Percentiles rank a stretch among this genome's conserved stretches.
Evolutionary conservation across 2,888 invertebrate species (phyloP).

Genomic region (Carpatolechia fugitivella): DNA sequence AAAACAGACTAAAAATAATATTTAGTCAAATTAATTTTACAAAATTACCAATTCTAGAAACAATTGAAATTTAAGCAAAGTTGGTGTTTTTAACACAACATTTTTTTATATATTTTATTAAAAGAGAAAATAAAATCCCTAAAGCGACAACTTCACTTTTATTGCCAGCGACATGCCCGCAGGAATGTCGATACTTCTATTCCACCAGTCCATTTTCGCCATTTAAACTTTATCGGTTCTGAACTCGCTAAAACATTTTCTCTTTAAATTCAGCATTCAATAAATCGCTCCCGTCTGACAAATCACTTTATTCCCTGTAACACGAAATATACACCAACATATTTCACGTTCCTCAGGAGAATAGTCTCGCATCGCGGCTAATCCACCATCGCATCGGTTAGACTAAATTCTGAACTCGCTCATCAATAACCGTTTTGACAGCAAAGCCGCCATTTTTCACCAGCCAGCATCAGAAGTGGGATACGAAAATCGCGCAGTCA

Average conservation of each 20-base stretch:
- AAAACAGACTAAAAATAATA: too few species aligned
- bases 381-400: slow-evolving; percentile 53
- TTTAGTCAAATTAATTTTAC: too few species aligned
- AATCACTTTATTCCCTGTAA: slow-evolving; percentile 14
- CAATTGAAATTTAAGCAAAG: too few species aligned
- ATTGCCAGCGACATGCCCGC: background rate
- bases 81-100: too few species aligned
- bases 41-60: too few species aligned
- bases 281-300: slow-evolving; percentile 10
- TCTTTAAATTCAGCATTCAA: slow-evolving; percentile 2
- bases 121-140: too few species aligned
- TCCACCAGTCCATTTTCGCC: background rate
- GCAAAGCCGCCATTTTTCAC: slow-evolving; percentile 72
- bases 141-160: background rate
- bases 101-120: too few species aligned
- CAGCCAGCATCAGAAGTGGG: slow-evolving; percentile 30
- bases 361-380: slow-evolving; percentile 37
- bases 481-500: slow-evolving; percentile 54
- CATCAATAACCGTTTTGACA: slow-evolving; percentile 75
- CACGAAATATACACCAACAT: slow-evolving; percentile 8
- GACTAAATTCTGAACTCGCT: slow-evolving; percentile 59
- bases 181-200: background rate
- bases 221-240: slow-evolving; percentile 1
- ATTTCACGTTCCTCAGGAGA: slow-evolving; percentile 20
- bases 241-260: background rate